A percentile compares a stretch with the other conserved stretches of the same genome.
These are phyloP conservation scores for Merops nubicus DNA, from an alignment of 2,113 vertebrate genomes.

Conservation along the genomic window DNA sequence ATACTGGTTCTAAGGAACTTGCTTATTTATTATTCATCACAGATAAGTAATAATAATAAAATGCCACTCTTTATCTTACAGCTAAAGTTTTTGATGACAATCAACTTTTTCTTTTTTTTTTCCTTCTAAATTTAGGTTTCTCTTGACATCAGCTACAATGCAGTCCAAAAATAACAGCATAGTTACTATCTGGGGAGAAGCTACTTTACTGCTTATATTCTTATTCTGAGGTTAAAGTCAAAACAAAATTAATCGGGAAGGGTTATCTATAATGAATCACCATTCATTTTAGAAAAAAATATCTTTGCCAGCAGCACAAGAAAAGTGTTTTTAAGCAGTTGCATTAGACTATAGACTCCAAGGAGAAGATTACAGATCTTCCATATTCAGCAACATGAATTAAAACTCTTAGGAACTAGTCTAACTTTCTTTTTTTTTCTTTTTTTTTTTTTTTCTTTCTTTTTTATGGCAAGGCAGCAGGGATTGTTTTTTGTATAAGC, in stretches of 20 bases:
- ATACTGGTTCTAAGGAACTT: constrained; percentile 35
- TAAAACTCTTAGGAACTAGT: constrained; percentile 65
- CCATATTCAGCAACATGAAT: constrained; percentile 68
- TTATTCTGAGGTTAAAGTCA: constrained; percentile 73
- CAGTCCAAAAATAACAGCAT: constrained; percentile 66
- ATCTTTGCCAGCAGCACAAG: constrained; percentile 55
- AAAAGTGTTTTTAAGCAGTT: constrained; percentile 66
- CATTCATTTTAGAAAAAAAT: constrained; percentile 55
- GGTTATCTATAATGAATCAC: constrained; percentile 81
- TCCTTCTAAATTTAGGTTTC: constrained; percentile 68
- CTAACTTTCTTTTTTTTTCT: constrained; percentile 39
- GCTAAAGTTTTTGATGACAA: constrained; percentile 65
- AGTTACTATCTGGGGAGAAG: constrained; percentile 31
- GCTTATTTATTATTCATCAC: constrained; percentile 69
- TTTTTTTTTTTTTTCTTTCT: not conserved
- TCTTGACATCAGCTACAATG: constrained; percentile 16
- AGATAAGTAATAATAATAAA: constrained; percentile 25
- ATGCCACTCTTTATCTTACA: constrained; percentile 45
- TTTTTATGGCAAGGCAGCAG: constrained; percentile 50
- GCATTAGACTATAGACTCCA: constrained; percentile 51
- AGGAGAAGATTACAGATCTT: constrained; percentile 67
- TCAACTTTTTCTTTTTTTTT: constrained; percentile 27
- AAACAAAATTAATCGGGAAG: constrained; percentile 78
- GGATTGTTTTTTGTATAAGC: constrained; percentile 65
- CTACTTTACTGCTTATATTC: constrained; percentile 38